These are phyloP conservation scores for Acronicta leporina DNA, from an alignment of 2,888 invertebrate species.

Conservation along the genomic window DNA sequence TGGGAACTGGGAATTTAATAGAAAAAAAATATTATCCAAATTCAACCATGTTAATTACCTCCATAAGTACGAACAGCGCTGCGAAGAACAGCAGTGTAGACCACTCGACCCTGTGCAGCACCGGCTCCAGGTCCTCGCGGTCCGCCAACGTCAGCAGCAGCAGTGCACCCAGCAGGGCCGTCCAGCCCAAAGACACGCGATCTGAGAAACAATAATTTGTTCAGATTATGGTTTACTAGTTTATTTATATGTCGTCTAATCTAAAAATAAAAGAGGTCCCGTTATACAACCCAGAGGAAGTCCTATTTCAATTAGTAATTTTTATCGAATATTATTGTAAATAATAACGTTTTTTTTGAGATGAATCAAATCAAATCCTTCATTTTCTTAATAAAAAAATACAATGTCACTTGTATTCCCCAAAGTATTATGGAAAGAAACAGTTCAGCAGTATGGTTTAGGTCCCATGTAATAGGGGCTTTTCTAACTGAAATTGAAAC, in stretches of 20 bases:
- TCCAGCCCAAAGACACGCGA: slow-evolving; percentile 95
- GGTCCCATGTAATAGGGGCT: no score
- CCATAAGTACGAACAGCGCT: slow-evolving; percentile 96
- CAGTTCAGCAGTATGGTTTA: no score
- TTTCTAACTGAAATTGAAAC: no score
- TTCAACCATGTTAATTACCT: slow-evolving; percentile 81
- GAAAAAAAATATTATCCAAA: no score
- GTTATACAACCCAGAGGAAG: not conserved
- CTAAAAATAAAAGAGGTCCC: not conserved
- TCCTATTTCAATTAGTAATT: not conserved
- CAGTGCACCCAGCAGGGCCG: slow-evolving; percentile 94
- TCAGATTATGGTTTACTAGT: not conserved
- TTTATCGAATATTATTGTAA: no score
- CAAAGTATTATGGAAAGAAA: no score
- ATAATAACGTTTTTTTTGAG: no score
- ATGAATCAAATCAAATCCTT: no score
- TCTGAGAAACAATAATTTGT: slow-evolving; percentile 68
- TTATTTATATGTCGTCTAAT: no score
- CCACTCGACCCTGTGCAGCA: slow-evolving; percentile 96
- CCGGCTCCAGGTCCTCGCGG: slow-evolving; percentile 93
- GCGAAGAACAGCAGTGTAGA: slow-evolving; percentile 97
- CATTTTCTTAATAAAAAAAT: no score
- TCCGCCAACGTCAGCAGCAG: slow-evolving; percentile 92
- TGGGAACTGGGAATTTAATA: no score
- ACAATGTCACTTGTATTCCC: no score